These are phyloP conservation scores for Neoniphon sammara DNA, from an alignment of 2,797 vertebrate species.

Conservation along the genomic window DNA sequence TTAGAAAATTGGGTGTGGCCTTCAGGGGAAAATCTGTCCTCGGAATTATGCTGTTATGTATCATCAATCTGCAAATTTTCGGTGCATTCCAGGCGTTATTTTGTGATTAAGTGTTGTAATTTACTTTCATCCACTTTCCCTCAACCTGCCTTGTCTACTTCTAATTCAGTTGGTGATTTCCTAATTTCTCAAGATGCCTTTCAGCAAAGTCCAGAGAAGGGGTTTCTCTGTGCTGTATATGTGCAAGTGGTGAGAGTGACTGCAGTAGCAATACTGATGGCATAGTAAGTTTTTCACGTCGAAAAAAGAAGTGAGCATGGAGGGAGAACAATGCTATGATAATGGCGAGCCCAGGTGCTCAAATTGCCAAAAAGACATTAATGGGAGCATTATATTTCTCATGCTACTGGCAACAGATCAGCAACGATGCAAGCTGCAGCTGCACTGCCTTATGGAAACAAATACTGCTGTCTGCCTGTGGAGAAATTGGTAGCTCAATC, in stretches of 20 bases:
- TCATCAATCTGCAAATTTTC: background rate
- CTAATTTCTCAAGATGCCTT: constrained; percentile 21
- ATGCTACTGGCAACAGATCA: constrained; percentile 38
- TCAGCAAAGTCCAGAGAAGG: constrained; percentile 4
- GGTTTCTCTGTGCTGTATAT: background rate
- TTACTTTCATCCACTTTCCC: constrained; percentile 28
- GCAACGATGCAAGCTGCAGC: constrained; percentile 40
- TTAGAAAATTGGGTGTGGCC: background rate
- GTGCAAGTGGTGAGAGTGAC: background rate
- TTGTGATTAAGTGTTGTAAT: constrained; percentile 27
- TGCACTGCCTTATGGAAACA: constrained; percentile 36
- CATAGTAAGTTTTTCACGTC: constrained; percentile 9
- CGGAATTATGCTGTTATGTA: background rate
- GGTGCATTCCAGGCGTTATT: constrained; percentile 15
- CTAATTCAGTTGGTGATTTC: constrained; percentile 32
- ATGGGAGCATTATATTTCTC: constrained; percentile 51
- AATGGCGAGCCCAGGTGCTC: constrained; percentile 32
- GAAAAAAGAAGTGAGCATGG: constrained; percentile 27
- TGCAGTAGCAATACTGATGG: background rate
- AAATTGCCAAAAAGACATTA: constrained; percentile 25
- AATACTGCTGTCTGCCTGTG: background rate
- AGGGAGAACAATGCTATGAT: constrained; percentile 49
- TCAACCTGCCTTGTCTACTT: constrained; percentile 4
- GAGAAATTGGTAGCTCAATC: constrained; percentile 20
- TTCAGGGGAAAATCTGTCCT: constrained; percentile 31